Base-by-base conservation (phyloP, 2,888 invertebrate species). In the Furcula furcula region DNA sequence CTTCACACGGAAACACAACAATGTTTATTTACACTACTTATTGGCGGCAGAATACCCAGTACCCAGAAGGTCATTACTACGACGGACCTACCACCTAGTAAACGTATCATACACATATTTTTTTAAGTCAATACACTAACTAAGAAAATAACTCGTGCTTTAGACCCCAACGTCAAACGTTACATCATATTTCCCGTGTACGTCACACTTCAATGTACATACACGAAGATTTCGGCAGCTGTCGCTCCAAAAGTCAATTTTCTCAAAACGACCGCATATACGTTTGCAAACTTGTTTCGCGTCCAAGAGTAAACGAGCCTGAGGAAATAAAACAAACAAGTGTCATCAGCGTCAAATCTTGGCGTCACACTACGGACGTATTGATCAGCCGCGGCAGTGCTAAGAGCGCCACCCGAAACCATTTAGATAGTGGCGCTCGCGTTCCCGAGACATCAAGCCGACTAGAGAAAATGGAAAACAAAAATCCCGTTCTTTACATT, bases 311-410 rank as follows among this genome's bases (percentile, higher is more conserved):
- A 76, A 84, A 82, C 75, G 79, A 74, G 73, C 65, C 50, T 50
- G 59, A 61, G 59, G 67, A 70, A 79, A 81, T 83, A 80, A 82
- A 84, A 82, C 79, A 83, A 83, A 85, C 81, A 86, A 85, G 71
- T 81, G 76, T 82, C 79, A 82, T 85, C 84, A 84, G 66, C 75
- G 71, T 66, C 74, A 76, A 71, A 65, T 72, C 62, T 48, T 59
- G 59, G 55, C 62, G 61, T 61, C 65, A 56, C 56, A 58, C 53
- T 54, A 47, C 36, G 36, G 45, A 34, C 32, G 51, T 62, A 73
- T 67, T 57, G 68, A 70, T 66, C 71, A 57, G 53, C 45, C 45
- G 34, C 31, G 30, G 29, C 44, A 54, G 27, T 27, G 15, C 27
- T 36, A 22, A 40, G 37, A 46, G 37, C 45, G 36, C 43, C 29